These are phyloP conservation scores for Tridacna crocea DNA, from an alignment of 2,888 invertebrate species.

Conservation along the genomic window DNA sequence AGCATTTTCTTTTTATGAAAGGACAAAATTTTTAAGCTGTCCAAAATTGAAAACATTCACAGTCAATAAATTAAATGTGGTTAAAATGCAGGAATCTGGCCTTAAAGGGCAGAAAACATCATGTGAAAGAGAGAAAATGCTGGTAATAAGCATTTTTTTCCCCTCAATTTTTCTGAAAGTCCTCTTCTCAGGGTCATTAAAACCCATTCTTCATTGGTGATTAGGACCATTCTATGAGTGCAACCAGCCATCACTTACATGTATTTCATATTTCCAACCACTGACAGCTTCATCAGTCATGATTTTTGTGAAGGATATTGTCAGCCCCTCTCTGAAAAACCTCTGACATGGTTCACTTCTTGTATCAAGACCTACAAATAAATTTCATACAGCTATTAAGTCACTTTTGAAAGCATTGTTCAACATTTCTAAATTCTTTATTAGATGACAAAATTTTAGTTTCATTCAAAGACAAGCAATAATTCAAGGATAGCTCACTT, in stretches of 20 bases:
- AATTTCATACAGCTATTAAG: neutral
- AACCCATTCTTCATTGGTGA: too few species aligned
- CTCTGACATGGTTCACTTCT: constrained; percentile 95
- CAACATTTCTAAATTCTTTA: neutral
- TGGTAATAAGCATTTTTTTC: neutral
- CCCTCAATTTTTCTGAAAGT: too few species aligned
- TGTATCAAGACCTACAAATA: constrained; percentile 89
- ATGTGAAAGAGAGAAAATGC: neutral
- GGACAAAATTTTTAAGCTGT: too few species aligned
- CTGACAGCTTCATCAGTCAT: constrained; percentile 98
- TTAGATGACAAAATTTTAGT: too few species aligned
- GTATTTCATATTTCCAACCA: constrained; percentile 98
- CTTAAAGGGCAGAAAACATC: too few species aligned
- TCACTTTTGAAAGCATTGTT: neutral
- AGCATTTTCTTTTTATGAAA: too few species aligned
- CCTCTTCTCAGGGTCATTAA: too few species aligned
- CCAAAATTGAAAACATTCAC: too few species aligned
- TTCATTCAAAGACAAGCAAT: neutral
- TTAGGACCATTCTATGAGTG: too few species aligned
- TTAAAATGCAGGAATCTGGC: too few species aligned
- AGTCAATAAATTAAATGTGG: too few species aligned
- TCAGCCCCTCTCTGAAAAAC: constrained; percentile 97
- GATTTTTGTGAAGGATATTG: constrained; percentile 97
- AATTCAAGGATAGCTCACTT: too few species aligned
- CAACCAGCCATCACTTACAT: constrained; percentile 85